phyloP scores from a whole-genome alignment of 2,113 vertebrate species.

The Clarias magur region DNA sequence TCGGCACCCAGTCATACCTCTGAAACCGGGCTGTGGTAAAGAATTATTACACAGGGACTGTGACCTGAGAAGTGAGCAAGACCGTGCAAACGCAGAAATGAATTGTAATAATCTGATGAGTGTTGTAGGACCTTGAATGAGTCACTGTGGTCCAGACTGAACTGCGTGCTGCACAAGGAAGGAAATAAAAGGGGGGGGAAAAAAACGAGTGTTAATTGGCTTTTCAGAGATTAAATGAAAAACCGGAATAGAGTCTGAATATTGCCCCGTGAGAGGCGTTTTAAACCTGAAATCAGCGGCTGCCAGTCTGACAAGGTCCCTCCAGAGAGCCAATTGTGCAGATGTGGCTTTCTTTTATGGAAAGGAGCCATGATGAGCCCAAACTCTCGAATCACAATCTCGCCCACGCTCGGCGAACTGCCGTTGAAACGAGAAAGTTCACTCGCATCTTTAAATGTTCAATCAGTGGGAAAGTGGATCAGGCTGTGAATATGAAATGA shows the following conservation, averaged over 20 bases:
- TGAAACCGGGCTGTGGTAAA: neutral
- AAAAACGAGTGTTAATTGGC: slow-evolving; percentile 39
- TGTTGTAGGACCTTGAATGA: slow-evolving; percentile 11
- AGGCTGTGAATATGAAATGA: neutral
- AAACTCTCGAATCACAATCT: slow-evolving; percentile 3
- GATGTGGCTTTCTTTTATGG: slow-evolving; percentile 29
- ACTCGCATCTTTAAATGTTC: neutral
- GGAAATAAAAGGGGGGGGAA: neutral
- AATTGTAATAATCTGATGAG: neutral
- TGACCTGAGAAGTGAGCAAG: slow-evolving; percentile 10
- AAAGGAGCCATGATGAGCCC: slow-evolving; percentile 5
- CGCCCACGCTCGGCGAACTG: neutral
- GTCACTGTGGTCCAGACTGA: neutral
- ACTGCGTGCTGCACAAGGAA: neutral
- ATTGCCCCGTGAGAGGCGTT: slow-evolving; percentile 33
- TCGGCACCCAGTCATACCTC: neutral
- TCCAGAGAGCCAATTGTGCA: slow-evolving; percentile 30
- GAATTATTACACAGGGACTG: slow-evolving; percentile 18
- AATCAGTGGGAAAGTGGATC: neutral
- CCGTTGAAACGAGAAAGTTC: neutral
- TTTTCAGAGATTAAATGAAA: slow-evolving; percentile 32
- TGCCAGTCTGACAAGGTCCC: slow-evolving; percentile 12
- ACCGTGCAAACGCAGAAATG: neutral
- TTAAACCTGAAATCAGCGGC: slow-evolving; percentile 32
- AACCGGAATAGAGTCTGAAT: slow-evolving; percentile 13